Percentiles rank a stretch among this genome's conserved stretches.
Evolutionary conservation across 2,113 vertebrate species (phyloP).

Genomic region (Eolophus roseicapilla): DNA sequence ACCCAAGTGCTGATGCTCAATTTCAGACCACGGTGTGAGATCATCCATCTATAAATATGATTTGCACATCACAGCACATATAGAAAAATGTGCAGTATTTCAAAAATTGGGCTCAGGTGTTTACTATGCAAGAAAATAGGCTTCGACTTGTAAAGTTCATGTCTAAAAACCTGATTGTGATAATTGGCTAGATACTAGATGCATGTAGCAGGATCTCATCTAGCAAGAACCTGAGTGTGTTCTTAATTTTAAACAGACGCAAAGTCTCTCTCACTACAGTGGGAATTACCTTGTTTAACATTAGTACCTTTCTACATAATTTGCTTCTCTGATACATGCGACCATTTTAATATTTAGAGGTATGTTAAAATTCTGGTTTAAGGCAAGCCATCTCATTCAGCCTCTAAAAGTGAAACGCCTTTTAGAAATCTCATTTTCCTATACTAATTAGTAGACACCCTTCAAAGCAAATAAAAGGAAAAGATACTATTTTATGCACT

Average conservation of each 20-base stretch:
- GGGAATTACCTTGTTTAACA: not conserved
- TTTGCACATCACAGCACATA: not conserved
- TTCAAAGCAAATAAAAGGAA: not conserved
- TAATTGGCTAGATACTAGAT: not conserved
- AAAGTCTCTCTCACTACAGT: not conserved
- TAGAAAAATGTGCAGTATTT: not conserved
- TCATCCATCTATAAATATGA: not conserved
- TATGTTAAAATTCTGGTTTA: not conserved
- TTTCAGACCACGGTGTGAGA: not conserved
- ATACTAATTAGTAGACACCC: not conserved
- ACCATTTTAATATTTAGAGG: not conserved
- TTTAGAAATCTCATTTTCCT: not conserved
- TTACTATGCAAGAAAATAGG: not conserved
- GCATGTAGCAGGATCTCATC: not conserved
- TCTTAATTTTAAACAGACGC: not conserved
- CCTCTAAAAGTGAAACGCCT: not conserved
- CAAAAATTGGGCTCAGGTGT: not conserved
- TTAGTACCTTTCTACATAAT: not conserved
- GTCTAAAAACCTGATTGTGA: not conserved
- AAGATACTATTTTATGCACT: not conserved
- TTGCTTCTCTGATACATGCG: fast-evolving
- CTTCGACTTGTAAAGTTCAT: not conserved
- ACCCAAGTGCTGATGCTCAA: not conserved
- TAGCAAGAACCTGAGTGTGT: not conserved
- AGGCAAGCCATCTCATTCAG: not conserved